These are phyloP conservation scores for Nyctibius grandis DNA, from an alignment of 2,797 vertebrate genomes.

Conservation along the genomic window DNA sequence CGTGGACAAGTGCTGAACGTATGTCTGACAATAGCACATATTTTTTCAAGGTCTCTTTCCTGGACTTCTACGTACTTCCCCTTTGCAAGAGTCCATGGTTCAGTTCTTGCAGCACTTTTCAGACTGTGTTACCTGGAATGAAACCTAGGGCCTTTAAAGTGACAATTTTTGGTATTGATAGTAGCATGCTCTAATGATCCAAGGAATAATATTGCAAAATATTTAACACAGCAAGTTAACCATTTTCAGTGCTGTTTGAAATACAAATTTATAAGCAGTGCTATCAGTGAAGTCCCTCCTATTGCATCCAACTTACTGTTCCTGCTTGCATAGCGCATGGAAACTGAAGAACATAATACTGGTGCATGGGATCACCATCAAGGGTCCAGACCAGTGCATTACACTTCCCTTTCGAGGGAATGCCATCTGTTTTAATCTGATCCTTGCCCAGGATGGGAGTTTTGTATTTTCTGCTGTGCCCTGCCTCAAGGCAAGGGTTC, in stretches of 20 bases:
- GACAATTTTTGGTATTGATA: not conserved
- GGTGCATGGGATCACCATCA: not conserved
- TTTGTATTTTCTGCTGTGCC: not conserved
- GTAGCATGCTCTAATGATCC: not conserved
- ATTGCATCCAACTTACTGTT: not conserved
- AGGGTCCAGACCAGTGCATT: not conserved
- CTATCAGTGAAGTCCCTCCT: not conserved
- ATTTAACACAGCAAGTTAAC: not conserved
- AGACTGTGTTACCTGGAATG: not conserved
- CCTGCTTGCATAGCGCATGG: not conserved
- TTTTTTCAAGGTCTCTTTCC: not conserved
- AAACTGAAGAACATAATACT: not conserved
- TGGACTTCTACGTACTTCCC: not conserved
- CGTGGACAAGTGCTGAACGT: not conserved
- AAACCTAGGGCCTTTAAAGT: not conserved
- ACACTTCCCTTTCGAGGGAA: not conserved
- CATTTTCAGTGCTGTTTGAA: not conserved
- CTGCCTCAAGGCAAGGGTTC: not conserved
- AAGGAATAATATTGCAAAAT: not conserved
- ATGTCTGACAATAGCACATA: not conserved
- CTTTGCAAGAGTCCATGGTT: not conserved
- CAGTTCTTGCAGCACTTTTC: not conserved
- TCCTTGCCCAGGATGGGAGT: not conserved
- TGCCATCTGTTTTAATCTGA: not conserved
- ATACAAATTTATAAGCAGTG: not conserved